Percentiles rank a stretch among this genome's conserved stretches.
These are phyloP conservation scores for Saccopteryx bilineata DNA, from an alignment of 2,113 vertebrate genomes.

Conservation along the genomic window DNA sequence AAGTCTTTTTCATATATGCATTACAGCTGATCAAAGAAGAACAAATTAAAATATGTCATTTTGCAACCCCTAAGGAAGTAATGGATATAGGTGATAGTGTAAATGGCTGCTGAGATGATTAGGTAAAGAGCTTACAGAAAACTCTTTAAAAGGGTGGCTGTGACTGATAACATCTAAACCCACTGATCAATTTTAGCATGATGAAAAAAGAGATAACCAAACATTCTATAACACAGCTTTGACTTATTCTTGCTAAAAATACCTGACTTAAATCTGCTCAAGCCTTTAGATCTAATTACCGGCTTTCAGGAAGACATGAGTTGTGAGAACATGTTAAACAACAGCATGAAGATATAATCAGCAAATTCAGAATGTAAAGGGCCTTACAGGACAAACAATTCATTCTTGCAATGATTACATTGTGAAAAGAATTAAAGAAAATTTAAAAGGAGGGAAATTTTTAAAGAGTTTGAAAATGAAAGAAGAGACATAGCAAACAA, in stretches of 20 bases:
- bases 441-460: background rate
- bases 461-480: background rate
- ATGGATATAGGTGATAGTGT: background rate
- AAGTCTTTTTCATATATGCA: background rate
- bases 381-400: background rate
- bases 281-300: background rate
- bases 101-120: background rate
- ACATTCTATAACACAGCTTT: background rate
- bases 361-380: background rate
- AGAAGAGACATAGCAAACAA: background rate
- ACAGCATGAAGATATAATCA: background rate
- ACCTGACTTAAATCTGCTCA: background rate
- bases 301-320: background rate
- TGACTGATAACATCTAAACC: background rate
- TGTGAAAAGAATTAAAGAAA: background rate
- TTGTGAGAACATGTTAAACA: background rate
- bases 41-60: background rate
- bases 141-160: background rate
- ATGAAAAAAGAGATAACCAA: background rate
- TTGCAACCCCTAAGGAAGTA: background rate
- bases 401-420: background rate
- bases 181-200: background rate
- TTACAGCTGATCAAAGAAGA: background rate
- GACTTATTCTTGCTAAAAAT: background rate
- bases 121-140: background rate